Percentiles rank a stretch among this genome's conserved stretches.
Conservation (phyloP, 1,140 invertebrate genomes). For the Heliothis virescens region DNA sequence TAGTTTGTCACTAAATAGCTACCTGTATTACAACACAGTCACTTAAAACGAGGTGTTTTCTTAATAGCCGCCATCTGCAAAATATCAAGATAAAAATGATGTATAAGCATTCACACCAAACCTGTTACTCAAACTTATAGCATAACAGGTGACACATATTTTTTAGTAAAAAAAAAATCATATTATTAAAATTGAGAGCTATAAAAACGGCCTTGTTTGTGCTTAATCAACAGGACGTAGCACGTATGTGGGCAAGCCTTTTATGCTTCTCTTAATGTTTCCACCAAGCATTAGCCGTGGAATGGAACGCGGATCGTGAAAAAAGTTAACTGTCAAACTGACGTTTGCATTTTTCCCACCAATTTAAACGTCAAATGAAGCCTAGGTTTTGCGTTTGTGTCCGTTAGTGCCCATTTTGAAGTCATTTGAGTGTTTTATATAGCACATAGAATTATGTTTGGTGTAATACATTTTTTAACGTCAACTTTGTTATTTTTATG, state of each 20-base stretch:
- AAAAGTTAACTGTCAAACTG: slow-evolving; percentile 49
- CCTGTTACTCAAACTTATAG: background rate
- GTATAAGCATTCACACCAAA: background rate
- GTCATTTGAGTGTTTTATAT: slow-evolving; percentile 13
- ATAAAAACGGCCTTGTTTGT: slow-evolving; percentile 21
- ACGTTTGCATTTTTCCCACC: slow-evolving; percentile 49
- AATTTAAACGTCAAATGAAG: slow-evolving; percentile 44
- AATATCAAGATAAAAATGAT: slow-evolving; percentile 20
- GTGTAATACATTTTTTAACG: too few species aligned
- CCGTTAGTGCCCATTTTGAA: slow-evolving; percentile 25
- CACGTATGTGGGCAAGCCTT: slow-evolving; percentile 18
- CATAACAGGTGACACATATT: slow-evolving; percentile 13
- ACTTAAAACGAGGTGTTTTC: slow-evolving; percentile 1
- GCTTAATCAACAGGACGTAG: slow-evolving; percentile 15
- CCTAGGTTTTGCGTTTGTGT: background rate
- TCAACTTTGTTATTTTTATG: background rate
- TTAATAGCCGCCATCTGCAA: slow-evolving; percentile 13
- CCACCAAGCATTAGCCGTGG: slow-evolving; percentile 39
- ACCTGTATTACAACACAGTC: background rate
- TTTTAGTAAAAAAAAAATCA: slow-evolving; percentile 26
- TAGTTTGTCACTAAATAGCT: too few species aligned
- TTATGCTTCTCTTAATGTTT: slow-evolving; percentile 11
- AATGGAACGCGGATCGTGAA: slow-evolving; percentile 40
- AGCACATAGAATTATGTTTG: slow-evolving; percentile 3
- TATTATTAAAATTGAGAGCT: slow-evolving; percentile 22